Evolutionary conservation across 1,140 invertebrate species (phyloP).

Genomic region (Alviniconcha marisindica): DNA sequence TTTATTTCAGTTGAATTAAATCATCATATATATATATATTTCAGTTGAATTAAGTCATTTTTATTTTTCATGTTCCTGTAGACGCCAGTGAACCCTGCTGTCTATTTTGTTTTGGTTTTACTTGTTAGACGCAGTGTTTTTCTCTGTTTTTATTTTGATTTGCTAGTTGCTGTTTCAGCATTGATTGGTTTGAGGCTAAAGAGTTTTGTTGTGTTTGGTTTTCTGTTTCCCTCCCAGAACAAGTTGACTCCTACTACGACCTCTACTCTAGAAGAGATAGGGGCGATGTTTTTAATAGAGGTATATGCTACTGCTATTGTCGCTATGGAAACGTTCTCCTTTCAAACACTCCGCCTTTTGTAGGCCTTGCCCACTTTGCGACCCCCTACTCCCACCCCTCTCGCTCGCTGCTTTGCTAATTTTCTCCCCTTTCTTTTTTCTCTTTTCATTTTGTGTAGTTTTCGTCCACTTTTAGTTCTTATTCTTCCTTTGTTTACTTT

Average conservation of each 20-base stretch:
- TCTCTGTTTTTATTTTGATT: background rate
- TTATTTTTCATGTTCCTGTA: background rate
- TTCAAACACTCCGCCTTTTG: conserved; percentile 15
- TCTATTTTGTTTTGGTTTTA: background rate
- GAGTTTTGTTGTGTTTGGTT: conserved; percentile 31
- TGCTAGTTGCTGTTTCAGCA: background rate
- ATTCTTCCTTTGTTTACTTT: background rate
- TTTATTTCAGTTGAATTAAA: no score
- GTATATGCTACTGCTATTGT: conserved; percentile 37
- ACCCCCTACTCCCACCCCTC: no score
- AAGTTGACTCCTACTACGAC: conserved; percentile 41
- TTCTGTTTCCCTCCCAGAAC: conserved; percentile 41
- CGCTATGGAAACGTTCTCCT: conserved; percentile 31
- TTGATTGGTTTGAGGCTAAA: conserved; percentile 22
- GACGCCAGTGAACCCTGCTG: background rate
- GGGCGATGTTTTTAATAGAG: conserved; percentile 51
- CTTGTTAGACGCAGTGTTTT: background rate
- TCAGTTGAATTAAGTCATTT: no score
- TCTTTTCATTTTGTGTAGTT: conserved; percentile 16
- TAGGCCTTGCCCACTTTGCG: conserved; percentile 28
- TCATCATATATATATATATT: no score
- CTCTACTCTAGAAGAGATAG: conserved; percentile 51
- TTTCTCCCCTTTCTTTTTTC: no score
- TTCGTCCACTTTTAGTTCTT: no score
- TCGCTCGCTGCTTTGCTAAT: background rate